Evolutionary conservation across 2,888 invertebrate species (phyloP).

Genomic region (Periphyllus acericola): DNA sequence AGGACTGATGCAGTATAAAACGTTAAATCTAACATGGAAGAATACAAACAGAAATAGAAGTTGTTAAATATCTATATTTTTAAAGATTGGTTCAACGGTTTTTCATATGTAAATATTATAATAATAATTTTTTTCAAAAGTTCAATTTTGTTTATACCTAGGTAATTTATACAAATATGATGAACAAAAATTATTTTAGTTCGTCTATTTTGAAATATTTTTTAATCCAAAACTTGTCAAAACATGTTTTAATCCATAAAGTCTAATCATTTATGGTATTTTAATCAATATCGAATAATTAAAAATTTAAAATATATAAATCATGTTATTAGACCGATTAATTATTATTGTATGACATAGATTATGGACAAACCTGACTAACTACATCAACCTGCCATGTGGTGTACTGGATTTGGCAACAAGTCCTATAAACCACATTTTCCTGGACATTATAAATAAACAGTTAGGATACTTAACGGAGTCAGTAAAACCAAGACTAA

Average conservation of each 20-base stretch:
- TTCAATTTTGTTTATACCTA: too few species aligned
- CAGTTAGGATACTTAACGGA: slow-evolving; percentile 27
- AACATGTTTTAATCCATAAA: not conserved
- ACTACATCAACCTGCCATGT: not conserved
- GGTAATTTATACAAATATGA: too few species aligned
- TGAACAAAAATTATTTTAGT: not conserved
- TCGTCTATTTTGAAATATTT: not conserved
- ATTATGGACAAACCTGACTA: not conserved
- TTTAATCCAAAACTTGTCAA: not conserved
- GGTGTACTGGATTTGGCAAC: slow-evolving; percentile 46
- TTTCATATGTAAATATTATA: too few species aligned
- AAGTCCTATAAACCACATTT: slow-evolving; percentile 37
- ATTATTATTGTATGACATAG: not conserved
- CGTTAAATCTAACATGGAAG: too few species aligned
- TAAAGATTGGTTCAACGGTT: not conserved
- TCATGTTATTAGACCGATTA: not conserved
- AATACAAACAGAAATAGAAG: not conserved
- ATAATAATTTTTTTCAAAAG: too few species aligned
- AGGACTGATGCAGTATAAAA: too few species aligned
- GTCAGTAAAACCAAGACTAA: slow-evolving; percentile 36
- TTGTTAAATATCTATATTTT: not conserved
- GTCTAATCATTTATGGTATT: too few species aligned
- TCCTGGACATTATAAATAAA: slow-evolving; percentile 56
- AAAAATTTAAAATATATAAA: not conserved
- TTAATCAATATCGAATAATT: not conserved